Conservation (phyloP, 1,140 invertebrate genomes). For the Listronotus bonariensis region DNA sequence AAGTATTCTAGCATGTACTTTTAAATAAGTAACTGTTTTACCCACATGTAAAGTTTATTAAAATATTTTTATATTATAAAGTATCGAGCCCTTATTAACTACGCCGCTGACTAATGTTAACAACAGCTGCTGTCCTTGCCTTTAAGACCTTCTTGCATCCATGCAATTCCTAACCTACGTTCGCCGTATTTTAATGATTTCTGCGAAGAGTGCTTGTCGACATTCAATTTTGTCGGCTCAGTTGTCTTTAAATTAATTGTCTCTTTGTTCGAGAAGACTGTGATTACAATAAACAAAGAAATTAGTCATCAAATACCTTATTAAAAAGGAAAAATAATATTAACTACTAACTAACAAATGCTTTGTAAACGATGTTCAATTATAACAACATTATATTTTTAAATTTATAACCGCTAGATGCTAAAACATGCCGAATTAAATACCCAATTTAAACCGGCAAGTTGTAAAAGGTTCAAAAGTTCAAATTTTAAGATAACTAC, state of each 20-base stretch:
- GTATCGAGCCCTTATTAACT: neutral
- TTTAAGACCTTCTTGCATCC: conserved; percentile 13
- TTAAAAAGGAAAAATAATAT: neutral
- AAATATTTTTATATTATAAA: neutral
- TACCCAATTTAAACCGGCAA: neutral
- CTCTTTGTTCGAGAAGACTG: neutral
- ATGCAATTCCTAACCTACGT: conserved; percentile 19
- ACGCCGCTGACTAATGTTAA: conserved; percentile 9
- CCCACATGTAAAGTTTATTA: neutral
- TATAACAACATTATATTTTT: neutral
- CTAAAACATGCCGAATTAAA: neutral
- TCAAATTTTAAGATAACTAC: conserved; percentile 6
- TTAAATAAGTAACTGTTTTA: no score
- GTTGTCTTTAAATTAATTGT: conserved; percentile 10
- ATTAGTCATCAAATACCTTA: neutral
- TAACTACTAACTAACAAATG: neutral
- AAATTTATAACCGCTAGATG: neutral
- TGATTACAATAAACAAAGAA: conserved; percentile 12
- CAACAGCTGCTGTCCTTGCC: conserved; percentile 22
- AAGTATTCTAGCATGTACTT: no score
- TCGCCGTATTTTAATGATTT: conserved; percentile 14
- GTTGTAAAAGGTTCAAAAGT: neutral
- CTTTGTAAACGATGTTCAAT: neutral
- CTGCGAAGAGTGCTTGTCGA: conserved; percentile 6
- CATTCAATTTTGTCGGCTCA: conserved; percentile 8